Percentiles rank a stretch among this genome's conserved stretches.
Evolutionary conservation across 2,113 vertebrate species (phyloP).

Genomic region (Mixornis gularis): DNA sequence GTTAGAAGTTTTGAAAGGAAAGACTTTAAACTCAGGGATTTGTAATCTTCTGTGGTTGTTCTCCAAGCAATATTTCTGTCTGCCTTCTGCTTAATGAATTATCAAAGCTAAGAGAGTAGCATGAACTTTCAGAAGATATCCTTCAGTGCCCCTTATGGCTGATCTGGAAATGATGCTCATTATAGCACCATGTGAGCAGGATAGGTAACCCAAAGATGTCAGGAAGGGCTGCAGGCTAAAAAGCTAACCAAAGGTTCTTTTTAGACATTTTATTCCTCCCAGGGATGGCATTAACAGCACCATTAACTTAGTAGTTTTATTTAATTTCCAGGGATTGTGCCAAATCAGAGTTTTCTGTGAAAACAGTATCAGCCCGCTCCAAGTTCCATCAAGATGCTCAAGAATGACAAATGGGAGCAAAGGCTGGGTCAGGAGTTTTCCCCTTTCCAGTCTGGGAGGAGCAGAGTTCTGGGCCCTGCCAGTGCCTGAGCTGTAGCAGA

Average conservation of each 20-base stretch:
- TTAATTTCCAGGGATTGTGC: neutral
- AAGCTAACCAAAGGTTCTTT: neutral
- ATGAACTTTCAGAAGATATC: slow-evolving; percentile 30
- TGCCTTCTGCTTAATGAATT: slow-evolving; percentile 25
- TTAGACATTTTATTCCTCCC: neutral
- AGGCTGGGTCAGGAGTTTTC: neutral
- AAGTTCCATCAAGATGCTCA: neutral
- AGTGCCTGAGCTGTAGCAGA: neutral
- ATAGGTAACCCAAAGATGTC: slow-evolving; percentile 1
- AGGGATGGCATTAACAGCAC: neutral
- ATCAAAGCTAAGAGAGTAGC: slow-evolving; percentile 7
- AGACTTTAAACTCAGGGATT: neutral
- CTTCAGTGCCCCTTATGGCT: slow-evolving; percentile 37
- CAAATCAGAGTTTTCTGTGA: neutral
- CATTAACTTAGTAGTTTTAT: neutral
- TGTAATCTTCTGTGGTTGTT: neutral
- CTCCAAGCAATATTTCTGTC: neutral
- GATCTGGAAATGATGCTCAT: slow-evolving; percentile 30
- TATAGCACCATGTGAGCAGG: neutral
- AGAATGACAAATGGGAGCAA: neutral
- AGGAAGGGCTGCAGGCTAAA: slow-evolving; percentile 31
- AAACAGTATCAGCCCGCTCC: neutral
- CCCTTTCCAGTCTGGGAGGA: neutral
- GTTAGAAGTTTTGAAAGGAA: neutral
- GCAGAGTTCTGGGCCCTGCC: accelerated